A percentile compares a stretch with the other conserved stretches of the same genome.
These are phyloP conservation scores for Willisornis vidua DNA, from an alignment of 2,113 vertebrate genomes.

Conservation along the genomic window DNA sequence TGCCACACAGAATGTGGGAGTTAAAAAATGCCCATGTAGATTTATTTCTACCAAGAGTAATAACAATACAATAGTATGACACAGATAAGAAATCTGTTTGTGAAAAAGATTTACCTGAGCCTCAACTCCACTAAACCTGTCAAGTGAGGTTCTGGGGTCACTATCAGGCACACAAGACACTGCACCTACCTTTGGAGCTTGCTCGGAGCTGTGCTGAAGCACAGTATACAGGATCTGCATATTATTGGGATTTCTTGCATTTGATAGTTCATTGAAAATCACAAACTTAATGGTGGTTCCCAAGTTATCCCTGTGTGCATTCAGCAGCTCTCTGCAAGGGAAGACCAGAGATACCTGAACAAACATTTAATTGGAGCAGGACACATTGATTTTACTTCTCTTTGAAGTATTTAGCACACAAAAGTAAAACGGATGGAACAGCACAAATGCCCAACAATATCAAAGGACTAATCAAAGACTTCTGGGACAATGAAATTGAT, in stretches of 20 bases:
- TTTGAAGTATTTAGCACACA: neutral
- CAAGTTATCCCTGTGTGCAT: slow-evolving; percentile 92
- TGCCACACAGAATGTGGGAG: neutral
- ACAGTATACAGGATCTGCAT: slow-evolving; percentile 97
- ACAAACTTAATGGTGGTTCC: slow-evolving; percentile 96
- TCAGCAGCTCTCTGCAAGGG: slow-evolving; percentile 88
- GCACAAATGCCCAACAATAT: fast-evolving
- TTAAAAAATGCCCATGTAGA: neutral
- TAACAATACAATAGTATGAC: neutral
- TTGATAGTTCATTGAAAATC: slow-evolving; percentile 96
- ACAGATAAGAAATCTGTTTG: neutral
- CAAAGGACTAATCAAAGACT: neutral
- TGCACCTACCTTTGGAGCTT: slow-evolving; percentile 89
- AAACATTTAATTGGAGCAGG: neutral
- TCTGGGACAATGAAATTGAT: neutral
- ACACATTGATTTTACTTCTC: neutral
- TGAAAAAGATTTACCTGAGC: neutral
- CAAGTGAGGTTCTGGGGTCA: fast-evolving
- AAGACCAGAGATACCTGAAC: neutral
- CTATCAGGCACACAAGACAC: neutral
- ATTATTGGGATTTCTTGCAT: slow-evolving; percentile 96
- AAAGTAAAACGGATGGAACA: neutral
- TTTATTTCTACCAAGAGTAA: neutral
- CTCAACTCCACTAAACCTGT: neutral
- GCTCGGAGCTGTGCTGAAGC: slow-evolving; percentile 93